These are phyloP conservation scores for Bungarus multicinctus DNA, from an alignment of 2,113 vertebrate genomes.

Conservation along the genomic window DNA sequence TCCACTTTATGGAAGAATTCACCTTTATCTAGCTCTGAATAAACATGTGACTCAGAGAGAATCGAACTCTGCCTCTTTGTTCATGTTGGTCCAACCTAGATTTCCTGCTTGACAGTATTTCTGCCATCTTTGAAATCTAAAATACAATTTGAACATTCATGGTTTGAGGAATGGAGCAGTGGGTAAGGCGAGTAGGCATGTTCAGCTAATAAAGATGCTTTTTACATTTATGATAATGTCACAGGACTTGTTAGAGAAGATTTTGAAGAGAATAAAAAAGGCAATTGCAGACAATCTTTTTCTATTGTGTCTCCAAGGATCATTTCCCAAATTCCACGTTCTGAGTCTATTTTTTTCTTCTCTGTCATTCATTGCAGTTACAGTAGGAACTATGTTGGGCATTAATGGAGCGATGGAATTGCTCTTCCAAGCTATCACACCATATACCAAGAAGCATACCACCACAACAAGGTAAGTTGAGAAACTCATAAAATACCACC, in stretches of 20 bases:
- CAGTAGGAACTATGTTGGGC: slow-evolving; percentile 79
- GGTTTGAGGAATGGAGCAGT: background rate
- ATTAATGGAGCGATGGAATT: slow-evolving; percentile 83
- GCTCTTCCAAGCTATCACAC: slow-evolving; percentile 81
- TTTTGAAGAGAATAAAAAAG: background rate
- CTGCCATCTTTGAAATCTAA: background rate
- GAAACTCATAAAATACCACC: background rate
- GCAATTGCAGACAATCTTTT: background rate
- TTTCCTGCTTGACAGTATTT: background rate
- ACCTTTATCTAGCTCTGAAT: too few species aligned
- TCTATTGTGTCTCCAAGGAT: background rate
- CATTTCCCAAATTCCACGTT: background rate
- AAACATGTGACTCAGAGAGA: too few species aligned
- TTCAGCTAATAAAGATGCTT: background rate
- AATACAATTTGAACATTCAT: background rate
- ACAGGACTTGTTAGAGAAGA: background rate
- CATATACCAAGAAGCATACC: slow-evolving; percentile 73
- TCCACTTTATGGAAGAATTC: too few species aligned
- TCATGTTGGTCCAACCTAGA: background rate
- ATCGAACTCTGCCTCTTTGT: background rate
- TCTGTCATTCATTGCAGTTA: slow-evolving; percentile 68
- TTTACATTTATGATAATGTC: background rate
- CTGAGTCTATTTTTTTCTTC: slow-evolving; percentile 19
- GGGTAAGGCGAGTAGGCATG: background rate
- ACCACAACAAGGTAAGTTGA: slow-evolving; percentile 81